Evolutionary conservation across 2,888 invertebrate genomes (phyloP), one percentile per base, ranked within the genome.

Genomic region (Drosophila kanekoi): DNA sequence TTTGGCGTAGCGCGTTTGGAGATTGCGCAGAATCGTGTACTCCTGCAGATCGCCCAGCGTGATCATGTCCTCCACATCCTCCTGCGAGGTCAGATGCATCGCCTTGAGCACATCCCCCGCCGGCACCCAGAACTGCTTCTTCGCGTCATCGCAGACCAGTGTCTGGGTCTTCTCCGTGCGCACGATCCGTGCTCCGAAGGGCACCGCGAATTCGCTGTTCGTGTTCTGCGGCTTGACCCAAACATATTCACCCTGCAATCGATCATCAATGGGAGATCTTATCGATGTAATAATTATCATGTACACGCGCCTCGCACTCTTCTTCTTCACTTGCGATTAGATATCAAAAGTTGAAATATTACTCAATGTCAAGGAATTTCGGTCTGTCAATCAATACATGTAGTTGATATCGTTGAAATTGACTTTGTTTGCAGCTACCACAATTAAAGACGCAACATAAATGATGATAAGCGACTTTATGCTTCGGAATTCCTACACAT

Each of bases 41-140:
- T 99, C 99, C 91, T 98, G 98, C 45, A 99, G 94, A 92, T 99
- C 99, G 1, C 98, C 98, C 40, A 99, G 93, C 35, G 96, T 96
- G 81, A 98, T 98, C 98, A 99, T 98, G 91, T 99, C 98, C 90
- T 98, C 98, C 13, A 98, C 97, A 32, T 97, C 96, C 62, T 94
- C 93, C 49, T 96, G 93, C 1, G 97, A 97, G 14, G 97, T 95
- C 5, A 95, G 93, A 90, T 97, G 97, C 94, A 97, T 95, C 4
- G 95, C 93, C 89, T 95, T 96, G 1, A 92, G 76, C 58, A 96
- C 94, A 90, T 95, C 94, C n/a, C 93, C 93, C 0, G 93, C 92
- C 2, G 93, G 91, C 14, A 95, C 93, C 80, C 93, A 94, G 59
- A 93, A 93, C 88, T 97, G 96, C 87, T 95, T 95, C 14, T 96